These are phyloP conservation scores for Drosophila sp. DNA, from an alignment of 1,140 invertebrate genomes.

Conservation along the genomic window DNA sequence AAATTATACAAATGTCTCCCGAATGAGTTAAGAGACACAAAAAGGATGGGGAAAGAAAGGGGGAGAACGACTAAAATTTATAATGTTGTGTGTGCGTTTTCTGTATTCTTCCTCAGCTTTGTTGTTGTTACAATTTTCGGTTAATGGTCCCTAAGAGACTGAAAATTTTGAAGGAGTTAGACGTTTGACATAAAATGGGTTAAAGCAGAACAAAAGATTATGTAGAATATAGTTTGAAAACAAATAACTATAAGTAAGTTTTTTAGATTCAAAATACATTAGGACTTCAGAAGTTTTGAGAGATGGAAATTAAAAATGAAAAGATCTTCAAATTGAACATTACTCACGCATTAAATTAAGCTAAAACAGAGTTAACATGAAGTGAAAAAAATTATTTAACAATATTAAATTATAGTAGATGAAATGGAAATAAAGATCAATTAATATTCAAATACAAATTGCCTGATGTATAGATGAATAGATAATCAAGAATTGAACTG, in stretches of 20 bases:
- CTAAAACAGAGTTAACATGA: too few species aligned
- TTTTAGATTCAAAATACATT: too few species aligned
- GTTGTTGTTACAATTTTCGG: slow-evolving; percentile 60
- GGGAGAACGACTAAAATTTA: slow-evolving; percentile 56
- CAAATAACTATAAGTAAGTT: background rate
- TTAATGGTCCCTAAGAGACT: slow-evolving; percentile 66
- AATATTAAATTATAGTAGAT: too few species aligned
- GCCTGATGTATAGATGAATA: too few species aligned
- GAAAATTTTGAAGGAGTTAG: background rate
- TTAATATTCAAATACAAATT: too few species aligned
- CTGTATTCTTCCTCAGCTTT: background rate
- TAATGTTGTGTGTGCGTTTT: slow-evolving; percentile 33
- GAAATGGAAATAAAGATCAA: too few species aligned
- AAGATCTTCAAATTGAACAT: too few species aligned
- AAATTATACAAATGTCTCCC: slow-evolving; percentile 79
- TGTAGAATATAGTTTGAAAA: background rate
- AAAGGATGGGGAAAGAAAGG: slow-evolving; percentile 7
- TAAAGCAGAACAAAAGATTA: background rate
- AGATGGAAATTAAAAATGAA: too few species aligned
- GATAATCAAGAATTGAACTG: too few species aligned
- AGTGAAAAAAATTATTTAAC: too few species aligned
- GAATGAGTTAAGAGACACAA: slow-evolving; percentile 52
- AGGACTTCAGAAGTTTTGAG: too few species aligned
- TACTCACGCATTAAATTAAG: too few species aligned
- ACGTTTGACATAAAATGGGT: background rate